Evolutionary conservation across 2,797 vertebrate species (phyloP), one percentile per base, ranked within the genome.

Genomic region (Nyctibius grandis): DNA sequence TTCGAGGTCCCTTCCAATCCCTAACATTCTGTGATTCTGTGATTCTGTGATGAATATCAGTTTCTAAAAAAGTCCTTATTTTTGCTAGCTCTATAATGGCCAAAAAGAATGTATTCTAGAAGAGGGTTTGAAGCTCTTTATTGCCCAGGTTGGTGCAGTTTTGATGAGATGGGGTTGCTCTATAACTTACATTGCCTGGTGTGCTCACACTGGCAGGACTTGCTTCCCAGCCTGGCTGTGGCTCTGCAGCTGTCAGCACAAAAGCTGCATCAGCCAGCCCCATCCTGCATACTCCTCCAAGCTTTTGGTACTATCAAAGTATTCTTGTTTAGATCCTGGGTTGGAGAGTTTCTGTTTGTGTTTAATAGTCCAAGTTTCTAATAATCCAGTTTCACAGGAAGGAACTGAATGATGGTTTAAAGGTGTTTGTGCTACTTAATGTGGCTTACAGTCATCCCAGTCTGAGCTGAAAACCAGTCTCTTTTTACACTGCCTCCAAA

Each of bases 141-240:
- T 76, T 26, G 8, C 34, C 33, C 21, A 15, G 2, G 7, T 11
- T 70, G 63, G n/a, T 74, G 28, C 16, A 1, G 1, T 25, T 75
- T 34, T 38, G 23, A 13, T 79, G 68, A 36, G 36, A 11, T 38
- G 28, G 28, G 8, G 1, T 23, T 42, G 31, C 50, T 89, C 9
- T 54, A 0, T 57, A 15, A 45, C n/a, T 75, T 42, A 4, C 13
- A 0, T 22, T 57, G 33, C 44, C 31, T 56, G 31, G 6, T 48
- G 7, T 17, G 15, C 40, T 81, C 4, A 3, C 2, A 0, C 9
- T 22, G 48, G 8, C n/a, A 56, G 68, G 45, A 57, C 29, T 45
- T 20, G 6, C 22, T 73, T 79, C 51, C 40, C 6, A 4, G 72
- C 53, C 36, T 40, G 61, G 33, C 63, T n/a, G 42, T 1, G 9